phyloP scores from a whole-genome alignment of 92 coral and sea anemone genomes.

The Zoanthus sansibaricus region DNA sequence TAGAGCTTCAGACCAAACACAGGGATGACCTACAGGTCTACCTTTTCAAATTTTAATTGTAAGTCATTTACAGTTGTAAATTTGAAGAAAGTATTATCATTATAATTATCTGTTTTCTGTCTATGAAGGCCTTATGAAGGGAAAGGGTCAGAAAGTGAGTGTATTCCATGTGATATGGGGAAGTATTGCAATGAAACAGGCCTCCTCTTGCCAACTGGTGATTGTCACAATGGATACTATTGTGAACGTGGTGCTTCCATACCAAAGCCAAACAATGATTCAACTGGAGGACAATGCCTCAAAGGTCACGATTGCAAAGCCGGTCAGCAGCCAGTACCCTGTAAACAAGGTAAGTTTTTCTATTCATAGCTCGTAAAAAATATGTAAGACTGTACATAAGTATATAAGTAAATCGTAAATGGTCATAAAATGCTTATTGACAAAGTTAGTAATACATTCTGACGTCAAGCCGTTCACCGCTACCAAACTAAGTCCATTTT shows the following conservation, averaged over 20 bases:
- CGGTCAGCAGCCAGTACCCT: constrained; percentile 78
- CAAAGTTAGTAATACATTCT: too few species aligned
- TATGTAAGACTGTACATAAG: not conserved
- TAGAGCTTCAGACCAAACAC: too few species aligned
- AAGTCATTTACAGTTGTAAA: too few species aligned
- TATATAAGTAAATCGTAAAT: too few species aligned
- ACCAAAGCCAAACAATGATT: constrained; percentile 91
- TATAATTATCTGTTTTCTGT: not conserved
- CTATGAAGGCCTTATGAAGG: constrained; percentile 63
- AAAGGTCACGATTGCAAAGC: constrained; percentile 80
- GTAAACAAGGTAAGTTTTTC: constrained; percentile 72
- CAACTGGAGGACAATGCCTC: constrained; percentile 90
- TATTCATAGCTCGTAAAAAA: too few species aligned
- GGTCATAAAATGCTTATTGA: too few species aligned
- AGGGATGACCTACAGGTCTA: too few species aligned
- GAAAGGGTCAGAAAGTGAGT: constrained; percentile 57
- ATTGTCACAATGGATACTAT: constrained; percentile 83
- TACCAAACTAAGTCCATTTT: too few species aligned
- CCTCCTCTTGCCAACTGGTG: constrained; percentile 55
- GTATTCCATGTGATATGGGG: constrained; percentile 81
- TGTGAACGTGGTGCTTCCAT: constrained; percentile 79
- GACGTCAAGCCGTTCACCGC: too few species aligned
- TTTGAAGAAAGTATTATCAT: not conserved
- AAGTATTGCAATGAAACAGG: constrained; percentile 89
- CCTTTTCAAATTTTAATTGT: too few species aligned